Evolutionary conservation across 2,113 vertebrate genomes (phyloP).

Genomic region (Narcine bancroftii): DNA sequence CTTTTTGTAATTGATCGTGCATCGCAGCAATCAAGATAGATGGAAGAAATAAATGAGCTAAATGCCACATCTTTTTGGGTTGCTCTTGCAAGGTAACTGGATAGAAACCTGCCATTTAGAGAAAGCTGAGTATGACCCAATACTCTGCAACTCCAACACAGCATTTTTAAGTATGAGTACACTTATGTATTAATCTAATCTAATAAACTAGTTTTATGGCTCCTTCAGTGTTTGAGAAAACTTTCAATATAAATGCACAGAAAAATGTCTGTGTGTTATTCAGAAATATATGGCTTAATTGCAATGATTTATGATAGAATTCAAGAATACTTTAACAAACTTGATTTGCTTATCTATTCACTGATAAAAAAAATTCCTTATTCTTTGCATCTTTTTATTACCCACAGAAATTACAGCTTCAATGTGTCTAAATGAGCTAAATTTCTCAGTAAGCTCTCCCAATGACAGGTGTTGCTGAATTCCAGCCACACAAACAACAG

Average conservation of each 20-base stretch:
- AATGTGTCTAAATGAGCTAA: constrained; percentile 56
- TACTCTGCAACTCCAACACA: not conserved
- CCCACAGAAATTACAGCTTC: constrained; percentile 55
- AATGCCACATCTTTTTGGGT: not conserved
- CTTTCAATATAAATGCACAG: not conserved
- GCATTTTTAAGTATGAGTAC: not conserved
- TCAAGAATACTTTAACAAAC: not conserved
- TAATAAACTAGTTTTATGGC: not conserved
- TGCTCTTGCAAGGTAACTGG: not conserved
- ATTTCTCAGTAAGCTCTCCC: constrained; percentile 52
- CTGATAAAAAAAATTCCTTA: constrained; percentile 65
- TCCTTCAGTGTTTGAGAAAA: not conserved
- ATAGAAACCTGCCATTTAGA: not conserved
- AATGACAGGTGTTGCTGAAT: constrained; percentile 52
- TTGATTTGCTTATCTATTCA: constrained; percentile 51
- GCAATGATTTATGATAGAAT: not conserved
- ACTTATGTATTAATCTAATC: not conserved
- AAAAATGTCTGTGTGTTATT: not conserved
- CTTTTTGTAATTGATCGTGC: too few species aligned
- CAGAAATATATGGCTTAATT: not conserved
- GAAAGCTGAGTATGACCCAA: not conserved
- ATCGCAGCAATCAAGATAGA: not conserved
- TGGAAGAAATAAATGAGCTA: not conserved
- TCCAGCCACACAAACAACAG: constrained; percentile 59
- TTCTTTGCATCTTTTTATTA: constrained; percentile 50